Evolutionary conservation across 2,888 invertebrate genomes (phyloP), one percentile per base, ranked within the genome.

Genomic region (Andricus curvator): DNA sequence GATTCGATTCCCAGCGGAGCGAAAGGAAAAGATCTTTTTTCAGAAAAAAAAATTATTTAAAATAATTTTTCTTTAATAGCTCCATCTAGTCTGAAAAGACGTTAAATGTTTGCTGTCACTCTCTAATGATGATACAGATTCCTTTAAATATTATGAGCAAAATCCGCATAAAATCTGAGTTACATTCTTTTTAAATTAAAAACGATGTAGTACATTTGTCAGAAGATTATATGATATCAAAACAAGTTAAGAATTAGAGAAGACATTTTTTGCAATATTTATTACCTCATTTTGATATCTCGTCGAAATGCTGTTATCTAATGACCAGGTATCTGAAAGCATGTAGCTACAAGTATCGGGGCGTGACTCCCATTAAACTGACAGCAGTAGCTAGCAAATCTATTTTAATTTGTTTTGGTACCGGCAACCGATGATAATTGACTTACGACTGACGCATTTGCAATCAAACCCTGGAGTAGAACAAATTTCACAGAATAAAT

Each of bases 351-450:
- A 70, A 70, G 51, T 51, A 70, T 70, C 70, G 70, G 29, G 70
- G 70, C 29, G 70, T 51, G 51, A 70, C 51, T 70, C 20, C 51
- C 25, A 70, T 70, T 70, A 51, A 70, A 70, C 15, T 70, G 70
- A 25, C 70, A 70, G 11, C 48, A 17, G 15, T 17, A 70, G 70
- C 70, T 29, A 70, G 29, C 48, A 70, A 70, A 70, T 70, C 13
- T 29, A 51, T 29, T 70, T 70, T 70, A 70, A 70, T 70, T 70
- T 29, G 29, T 48, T 70, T 70, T 29, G 70, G 70, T 29, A 20
- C 70, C n/a, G 11, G 51, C 20, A 70, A 70, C 48, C 22, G 22
- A 68, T 48, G 51, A 70, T 70, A 70, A 70, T 70, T 70, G 70
- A 70, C 66, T 66, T 66, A 22, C 66, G n/a, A 66, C 51, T 29